Conservation (phyloP, 2,797 vertebrate species). For the Lepidocolaptes lacrymiger region DNA sequence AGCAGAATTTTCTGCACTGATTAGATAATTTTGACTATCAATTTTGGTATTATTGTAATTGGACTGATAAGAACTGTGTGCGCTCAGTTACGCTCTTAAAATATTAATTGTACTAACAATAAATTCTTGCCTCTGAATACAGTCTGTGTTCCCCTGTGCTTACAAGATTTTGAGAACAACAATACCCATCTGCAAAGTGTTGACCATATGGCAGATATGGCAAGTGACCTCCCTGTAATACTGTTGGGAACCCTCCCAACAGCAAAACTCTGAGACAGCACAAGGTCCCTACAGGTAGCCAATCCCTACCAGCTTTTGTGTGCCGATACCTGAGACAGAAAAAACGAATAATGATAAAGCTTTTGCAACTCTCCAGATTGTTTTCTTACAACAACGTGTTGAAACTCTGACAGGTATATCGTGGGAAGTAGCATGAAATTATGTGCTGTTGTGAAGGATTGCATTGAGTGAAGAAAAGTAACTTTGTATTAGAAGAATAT, state of each 20-base stretch:
- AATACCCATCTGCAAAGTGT: background rate
- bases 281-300: background rate
- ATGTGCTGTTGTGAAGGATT: background rate
- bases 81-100: background rate
- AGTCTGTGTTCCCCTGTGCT: background rate
- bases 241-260: background rate
- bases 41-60: background rate
- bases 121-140: background rate
- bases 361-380: background rate
- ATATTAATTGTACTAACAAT: background rate
- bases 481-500: background rate
- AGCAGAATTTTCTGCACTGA: background rate
- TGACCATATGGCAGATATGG: constrained; percentile 30
- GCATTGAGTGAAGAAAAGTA: background rate
- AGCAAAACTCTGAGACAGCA: background rate
- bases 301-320: background rate
- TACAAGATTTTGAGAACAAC: background rate
- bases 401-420: background rate
- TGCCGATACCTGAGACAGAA: background rate
- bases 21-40: background rate
- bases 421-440: background rate
- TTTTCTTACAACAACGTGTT: background rate
- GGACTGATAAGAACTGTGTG: background rate
- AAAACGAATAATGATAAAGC: background rate
- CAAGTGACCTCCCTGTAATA: constrained; percentile 35